Evolutionary conservation across 2,113 vertebrate species (phyloP).

Genomic region (Oncorhynchus mykiss): DNA sequence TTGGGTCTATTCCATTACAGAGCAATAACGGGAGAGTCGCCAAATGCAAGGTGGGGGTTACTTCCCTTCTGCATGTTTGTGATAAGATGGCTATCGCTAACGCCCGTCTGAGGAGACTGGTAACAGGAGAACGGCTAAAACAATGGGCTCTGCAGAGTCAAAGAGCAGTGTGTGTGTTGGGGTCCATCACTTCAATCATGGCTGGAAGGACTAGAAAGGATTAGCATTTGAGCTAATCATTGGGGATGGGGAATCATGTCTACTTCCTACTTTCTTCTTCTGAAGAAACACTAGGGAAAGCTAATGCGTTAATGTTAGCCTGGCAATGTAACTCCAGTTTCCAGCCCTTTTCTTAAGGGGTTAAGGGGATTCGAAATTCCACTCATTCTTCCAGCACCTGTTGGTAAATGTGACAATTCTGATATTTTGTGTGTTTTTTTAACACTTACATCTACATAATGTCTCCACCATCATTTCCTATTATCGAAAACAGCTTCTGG

Average conservation of each 20-base stretch:
- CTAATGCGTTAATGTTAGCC: conserved; percentile 1
- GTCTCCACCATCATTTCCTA: too few relatives aligned
- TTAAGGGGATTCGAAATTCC: too few relatives aligned
- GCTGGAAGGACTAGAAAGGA: conserved; percentile 17
- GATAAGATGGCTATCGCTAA: conserved; percentile 63
- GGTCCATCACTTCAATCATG: conserved; percentile 28
- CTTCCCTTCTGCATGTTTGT: conserved; percentile 53
- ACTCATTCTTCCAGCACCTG: too few relatives aligned
- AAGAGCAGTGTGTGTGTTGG: background rate
- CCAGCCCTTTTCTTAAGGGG: background rate
- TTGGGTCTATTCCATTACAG: background rate
- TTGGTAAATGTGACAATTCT: too few relatives aligned
- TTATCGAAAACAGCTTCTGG: too few relatives aligned
- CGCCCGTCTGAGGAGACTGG: conserved; percentile 46
- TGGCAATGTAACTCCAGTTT: conserved; percentile 3
- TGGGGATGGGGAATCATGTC: conserved; percentile 22
- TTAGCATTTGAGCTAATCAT: conserved; percentile 50
- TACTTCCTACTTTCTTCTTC: conserved; percentile 25
- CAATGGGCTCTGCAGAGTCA: too few relatives aligned
- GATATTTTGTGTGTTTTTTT: too few relatives aligned
- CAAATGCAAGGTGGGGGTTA: conserved; percentile 32
- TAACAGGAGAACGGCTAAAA: conserved; percentile 26
- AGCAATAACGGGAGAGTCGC: conserved; percentile 20
- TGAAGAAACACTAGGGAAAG: conserved; percentile 6
- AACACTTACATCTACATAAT: too few relatives aligned